Percentiles rank a stretch among this genome's conserved stretches.
These are phyloP conservation scores for Pogonognathellus flavescens DNA, from an alignment of 1,140 invertebrate genomes.

Conservation along the genomic window DNA sequence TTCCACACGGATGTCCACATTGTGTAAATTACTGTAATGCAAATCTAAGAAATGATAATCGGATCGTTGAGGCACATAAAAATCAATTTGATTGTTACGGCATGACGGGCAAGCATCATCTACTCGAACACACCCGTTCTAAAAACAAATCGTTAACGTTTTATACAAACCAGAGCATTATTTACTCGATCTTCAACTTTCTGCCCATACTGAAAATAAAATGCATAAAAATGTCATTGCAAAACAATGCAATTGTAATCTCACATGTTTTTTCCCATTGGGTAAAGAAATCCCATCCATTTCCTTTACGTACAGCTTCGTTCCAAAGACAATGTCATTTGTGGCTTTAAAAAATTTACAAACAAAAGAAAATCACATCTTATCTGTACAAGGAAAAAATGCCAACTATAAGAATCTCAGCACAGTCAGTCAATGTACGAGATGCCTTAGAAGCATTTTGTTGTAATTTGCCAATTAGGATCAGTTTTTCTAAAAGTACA, in stretches of 20 bases:
- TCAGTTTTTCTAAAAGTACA: background rate
- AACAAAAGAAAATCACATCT: conserved; percentile 2
- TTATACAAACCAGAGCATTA: background rate
- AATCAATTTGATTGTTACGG: conserved; percentile 5
- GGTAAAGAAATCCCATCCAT: background rate
- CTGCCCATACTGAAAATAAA: no score
- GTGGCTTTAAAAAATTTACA: background rate
- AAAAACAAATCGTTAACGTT: no score
- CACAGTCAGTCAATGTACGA: background rate
- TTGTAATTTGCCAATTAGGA: background rate
- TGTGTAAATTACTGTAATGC: background rate
- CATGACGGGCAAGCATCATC: background rate
- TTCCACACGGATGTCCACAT: background rate
- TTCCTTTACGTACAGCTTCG: background rate
- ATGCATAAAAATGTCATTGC: background rate
- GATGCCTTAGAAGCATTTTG: background rate
- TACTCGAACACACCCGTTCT: conserved; percentile 27
- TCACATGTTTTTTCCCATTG: conserved; percentile 23
- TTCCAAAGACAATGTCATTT: conserved; percentile 17
- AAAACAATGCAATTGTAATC: background rate
- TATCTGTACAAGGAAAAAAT: no score
- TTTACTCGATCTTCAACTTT: background rate
- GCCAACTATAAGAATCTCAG: no score
- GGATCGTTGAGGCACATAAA: background rate
- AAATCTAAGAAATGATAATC: background rate